Evolutionary conservation across 2,797 vertebrate genomes (phyloP), one percentile per base, ranked within the genome.

Genomic region (Rachycentron canadum): DNA sequence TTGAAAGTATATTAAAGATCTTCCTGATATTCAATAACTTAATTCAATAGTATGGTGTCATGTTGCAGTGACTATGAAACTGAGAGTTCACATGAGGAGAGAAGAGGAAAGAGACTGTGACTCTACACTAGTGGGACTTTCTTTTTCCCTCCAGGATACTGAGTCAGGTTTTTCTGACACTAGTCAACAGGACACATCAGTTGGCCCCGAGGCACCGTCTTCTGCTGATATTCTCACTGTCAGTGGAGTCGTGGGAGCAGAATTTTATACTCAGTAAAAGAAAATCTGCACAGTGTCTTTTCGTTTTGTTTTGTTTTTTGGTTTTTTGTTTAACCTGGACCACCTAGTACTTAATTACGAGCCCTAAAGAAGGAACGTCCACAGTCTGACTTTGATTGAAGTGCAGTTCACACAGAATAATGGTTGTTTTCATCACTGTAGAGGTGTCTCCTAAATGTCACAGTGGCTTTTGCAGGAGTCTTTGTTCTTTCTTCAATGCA

Each of bases 1-100:
- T 1, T 2, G n/a, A 43, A 67, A 41, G n/a, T 53, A 69, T 80
- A 82, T 86, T 76, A 86, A 82, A 88, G 77, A 83, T 76, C 62
- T 0, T 49, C 0, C 47, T 45, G 64, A 55, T 76, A 57, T 74
- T 66, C 62, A 67, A 77, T 76, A 73, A 71, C 59, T 56, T 8
- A 52, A n/a, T 66, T 19, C 32, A 36, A 16, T 30, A 3, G 14
- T n/a, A 6, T 83, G 64, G 72, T 59, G 60, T 64, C 25, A 83
- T 40, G 34, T 52, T 52, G 7, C 45, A 13, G 25, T 16, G 36
- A 36, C 58, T 65, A 12, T 64, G n/a, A 50, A 75, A 30, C n/a
- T 36, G 25, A 7, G 60, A 47, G 69, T 73, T 86, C 28, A 60
- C 28, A 0, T 58, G 50, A 82, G 75, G 78, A 84, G 40, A 53